Base-by-base conservation (phyloP, 2,888 invertebrate genomes). In the Magallana nippona region DNA sequence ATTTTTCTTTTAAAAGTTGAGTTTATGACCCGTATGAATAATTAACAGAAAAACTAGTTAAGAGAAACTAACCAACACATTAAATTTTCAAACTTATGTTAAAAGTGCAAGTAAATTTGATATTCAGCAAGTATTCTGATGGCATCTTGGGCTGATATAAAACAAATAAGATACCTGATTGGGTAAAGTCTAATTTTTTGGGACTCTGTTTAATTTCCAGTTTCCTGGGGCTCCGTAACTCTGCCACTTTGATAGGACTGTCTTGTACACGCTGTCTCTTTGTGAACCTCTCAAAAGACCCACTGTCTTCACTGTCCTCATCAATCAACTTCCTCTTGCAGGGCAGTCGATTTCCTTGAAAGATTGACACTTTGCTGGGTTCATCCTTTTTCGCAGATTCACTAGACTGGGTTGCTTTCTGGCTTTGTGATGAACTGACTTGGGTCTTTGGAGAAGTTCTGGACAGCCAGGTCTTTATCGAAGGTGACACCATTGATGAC, bases 401-500 rank as follows among this genome's bases (percentile, higher is more conserved):
- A 17, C n/a, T 22, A 5, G 44, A 22, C 44, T 17, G 10, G 55
- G 19, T 10, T 22, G n/a, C 10, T 77, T 11, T 44, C n/a, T 44
- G 13, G 19, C 55, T n/a, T 55, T 32, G 22, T 10, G 8, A 27
- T 27, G 10, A 17, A 55, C 27, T 79, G 55, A 15, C 63, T 44
- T 60, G 84, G n/a, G 55, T 83, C 84, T 84, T 87, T 44, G 71
- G 71, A 55, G 86, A 84, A 82, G 86, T 86, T 55, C 87, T 87
- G 78, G 86, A 89, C 8, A 90, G 81, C 89, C 90, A 90, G 55
- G 86, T 83, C 84, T 89, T 89, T 78, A 90, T 89, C 10, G 90
- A 90, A 10, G 90, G 89, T 13, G 90, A 89, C 8, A 86, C 85
- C 56, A 55, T 55, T 44, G 55, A n/a, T 15, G 56, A 22, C 17